These are phyloP conservation scores for Cyprinodon variegatus DNA, from an alignment of 2,113 vertebrate species.

Conservation along the genomic window DNA sequence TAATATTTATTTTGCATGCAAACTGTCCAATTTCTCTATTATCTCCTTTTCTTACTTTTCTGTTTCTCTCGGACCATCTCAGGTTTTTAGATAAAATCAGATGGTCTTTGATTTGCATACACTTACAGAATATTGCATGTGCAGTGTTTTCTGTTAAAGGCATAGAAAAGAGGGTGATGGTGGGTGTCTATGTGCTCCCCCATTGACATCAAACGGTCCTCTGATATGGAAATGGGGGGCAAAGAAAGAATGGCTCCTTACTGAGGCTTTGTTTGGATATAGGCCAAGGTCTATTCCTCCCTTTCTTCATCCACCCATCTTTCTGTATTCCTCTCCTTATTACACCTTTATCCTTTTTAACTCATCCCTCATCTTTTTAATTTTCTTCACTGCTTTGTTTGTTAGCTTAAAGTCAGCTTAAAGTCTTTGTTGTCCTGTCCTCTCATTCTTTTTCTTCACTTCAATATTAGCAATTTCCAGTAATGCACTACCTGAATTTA, in stretches of 20 bases:
- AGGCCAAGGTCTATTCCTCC: slow-evolving; percentile 79
- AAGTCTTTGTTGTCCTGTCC: neutral
- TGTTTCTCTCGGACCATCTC: slow-evolving; percentile 72
- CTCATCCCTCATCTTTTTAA: slow-evolving; percentile 5
- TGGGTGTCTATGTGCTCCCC: slow-evolving; percentile 75
- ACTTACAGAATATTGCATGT: slow-evolving; percentile 86
- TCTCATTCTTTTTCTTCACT: neutral
- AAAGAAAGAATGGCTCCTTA: slow-evolving; percentile 82
- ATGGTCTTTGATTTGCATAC: slow-evolving; percentile 84
- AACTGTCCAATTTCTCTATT: slow-evolving; percentile 25
- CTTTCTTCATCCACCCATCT: slow-evolving; percentile 47
- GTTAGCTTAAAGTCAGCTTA: neutral
- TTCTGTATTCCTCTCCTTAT: slow-evolving; percentile 30
- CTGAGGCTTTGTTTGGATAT: slow-evolving; percentile 83
- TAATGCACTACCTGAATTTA: neutral
- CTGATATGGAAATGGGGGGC: slow-evolving; percentile 85
- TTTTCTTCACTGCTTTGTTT: slow-evolving; percentile 1
- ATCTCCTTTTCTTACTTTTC: slow-evolving; percentile 19
- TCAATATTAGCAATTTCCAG: neutral
- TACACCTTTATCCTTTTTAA: slow-evolving; percentile 34
- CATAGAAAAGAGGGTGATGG: slow-evolving; percentile 69
- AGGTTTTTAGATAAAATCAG: slow-evolving; percentile 82
- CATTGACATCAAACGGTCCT: slow-evolving; percentile 86
- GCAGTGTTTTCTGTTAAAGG: slow-evolving; percentile 83
- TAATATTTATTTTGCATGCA: slow-evolving; percentile 76